phyloP scores from a whole-genome alignment of 2,888 invertebrate species.

The Luperina testacea region DNA sequence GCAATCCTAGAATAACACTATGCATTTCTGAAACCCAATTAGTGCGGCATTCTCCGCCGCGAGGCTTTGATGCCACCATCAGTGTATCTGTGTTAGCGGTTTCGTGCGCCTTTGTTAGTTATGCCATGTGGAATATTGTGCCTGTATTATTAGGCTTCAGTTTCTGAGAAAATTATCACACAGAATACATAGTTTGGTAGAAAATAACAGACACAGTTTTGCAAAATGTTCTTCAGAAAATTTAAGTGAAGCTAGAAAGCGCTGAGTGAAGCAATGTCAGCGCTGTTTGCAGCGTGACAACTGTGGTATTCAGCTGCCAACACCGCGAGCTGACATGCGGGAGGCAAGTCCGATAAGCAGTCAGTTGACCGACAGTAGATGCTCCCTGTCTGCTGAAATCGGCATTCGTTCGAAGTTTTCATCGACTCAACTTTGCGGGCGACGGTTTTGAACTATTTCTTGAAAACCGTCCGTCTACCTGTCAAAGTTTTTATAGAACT shows the following conservation, averaged over 20 bases:
- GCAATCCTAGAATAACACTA: constrained; percentile 4
- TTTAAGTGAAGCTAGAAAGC: not conserved
- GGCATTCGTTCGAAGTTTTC: constrained; percentile 7
- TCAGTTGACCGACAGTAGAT: not conserved
- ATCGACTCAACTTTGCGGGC: constrained; percentile 5
- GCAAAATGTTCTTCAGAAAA: not conserved
- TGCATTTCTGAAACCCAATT: constrained; percentile 22
- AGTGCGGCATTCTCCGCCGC: not conserved
- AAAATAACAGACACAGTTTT: not conserved
- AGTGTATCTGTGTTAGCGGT: not conserved
- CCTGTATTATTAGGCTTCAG: not conserved
- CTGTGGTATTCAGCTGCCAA: constrained; percentile 4
- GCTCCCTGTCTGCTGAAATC: not conserved
- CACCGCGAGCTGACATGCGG: not conserved
- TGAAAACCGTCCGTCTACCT: not conserved
- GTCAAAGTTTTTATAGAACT: not conserved
- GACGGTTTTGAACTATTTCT: not conserved
- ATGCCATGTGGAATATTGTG: not conserved
- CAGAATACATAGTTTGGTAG: not conserved
- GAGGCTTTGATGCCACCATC: not conserved
- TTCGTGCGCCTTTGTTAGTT: not conserved
- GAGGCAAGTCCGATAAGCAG: constrained; percentile 12
- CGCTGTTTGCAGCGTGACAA: not conserved
- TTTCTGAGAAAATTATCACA: not conserved
- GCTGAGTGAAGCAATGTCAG: not conserved